Conservation (phyloP, 2,888 invertebrate species). For the Epirrita christyi region DNA sequence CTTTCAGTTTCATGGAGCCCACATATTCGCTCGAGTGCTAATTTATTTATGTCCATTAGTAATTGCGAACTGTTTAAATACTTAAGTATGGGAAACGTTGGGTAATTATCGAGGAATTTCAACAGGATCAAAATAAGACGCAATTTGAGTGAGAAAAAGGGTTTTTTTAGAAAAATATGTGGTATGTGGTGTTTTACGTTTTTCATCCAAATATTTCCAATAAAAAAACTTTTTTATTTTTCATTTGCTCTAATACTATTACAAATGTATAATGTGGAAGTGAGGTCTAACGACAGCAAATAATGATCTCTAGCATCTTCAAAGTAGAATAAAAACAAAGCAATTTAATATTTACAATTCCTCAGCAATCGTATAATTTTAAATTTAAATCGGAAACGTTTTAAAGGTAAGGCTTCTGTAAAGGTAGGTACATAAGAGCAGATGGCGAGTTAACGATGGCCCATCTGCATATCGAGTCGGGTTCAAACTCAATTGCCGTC, state of each 20-base stretch:
- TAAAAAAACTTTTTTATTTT: too few relatives aligned
- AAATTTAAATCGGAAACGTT: constrained; percentile 28
- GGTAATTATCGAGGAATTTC: neutral
- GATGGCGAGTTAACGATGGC: constrained; percentile 43
- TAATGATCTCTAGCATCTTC: too few relatives aligned
- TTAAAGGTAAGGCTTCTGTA: constrained; percentile 37
- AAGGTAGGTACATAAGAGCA: constrained; percentile 36
- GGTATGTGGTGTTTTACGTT: too few relatives aligned
- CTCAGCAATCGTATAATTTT: constrained; percentile 19
- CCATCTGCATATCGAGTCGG: constrained; percentile 49
- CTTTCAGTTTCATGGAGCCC: neutral
- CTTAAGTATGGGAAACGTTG: neutral
- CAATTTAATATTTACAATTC: neutral
- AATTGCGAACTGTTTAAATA: constrained; percentile 3
- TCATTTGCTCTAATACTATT: too few relatives aligned
- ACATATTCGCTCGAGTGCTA: constrained; percentile 5
- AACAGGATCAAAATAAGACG: neutral
- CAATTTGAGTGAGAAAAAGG: too few relatives aligned
- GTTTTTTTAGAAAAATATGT: too few relatives aligned
- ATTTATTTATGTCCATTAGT: constrained; percentile 12
- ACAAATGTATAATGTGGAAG: neutral
- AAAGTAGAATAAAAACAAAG: neutral
- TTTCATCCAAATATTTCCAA: too few relatives aligned
- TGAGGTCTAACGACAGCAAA: too few relatives aligned
- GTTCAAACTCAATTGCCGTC: constrained; percentile 41